phyloP scores from a whole-genome alignment of 2,888 invertebrate species.

The Drosophila buzzatii region DNA sequence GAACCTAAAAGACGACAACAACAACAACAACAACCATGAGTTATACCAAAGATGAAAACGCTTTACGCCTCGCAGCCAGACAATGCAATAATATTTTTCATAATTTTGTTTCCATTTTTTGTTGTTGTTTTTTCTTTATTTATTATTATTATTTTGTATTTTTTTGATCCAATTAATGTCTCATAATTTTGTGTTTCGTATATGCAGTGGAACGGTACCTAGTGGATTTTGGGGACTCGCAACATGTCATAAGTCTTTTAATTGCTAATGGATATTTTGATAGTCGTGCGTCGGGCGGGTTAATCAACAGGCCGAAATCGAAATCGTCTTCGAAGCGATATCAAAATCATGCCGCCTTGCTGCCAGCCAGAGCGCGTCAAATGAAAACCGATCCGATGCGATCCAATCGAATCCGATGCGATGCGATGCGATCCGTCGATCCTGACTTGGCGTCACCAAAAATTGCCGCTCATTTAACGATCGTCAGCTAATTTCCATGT shows the following conservation, averaged over 20 bases:
- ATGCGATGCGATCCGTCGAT: conserved; percentile 51
- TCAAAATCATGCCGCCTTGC: conserved; percentile 58
- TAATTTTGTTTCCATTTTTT: conserved; percentile 72
- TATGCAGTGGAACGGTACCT: conserved; percentile 37
- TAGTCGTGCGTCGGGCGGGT: conserved; percentile 32
- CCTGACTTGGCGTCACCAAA: conserved; percentile 70
- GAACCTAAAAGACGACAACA: conserved; percentile 32
- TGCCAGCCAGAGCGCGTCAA: conserved; percentile 64
- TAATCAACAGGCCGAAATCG: conserved; percentile 54
- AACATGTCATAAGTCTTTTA: conserved; percentile 76
- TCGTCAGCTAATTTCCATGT: conserved; percentile 80
- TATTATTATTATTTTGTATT: conserved; percentile 5
- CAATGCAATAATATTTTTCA: conserved; percentile 82
- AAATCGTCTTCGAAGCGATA: conserved; percentile 33
- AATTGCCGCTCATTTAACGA: conserved; percentile 73
- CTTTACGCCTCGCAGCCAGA: conserved; percentile 62
- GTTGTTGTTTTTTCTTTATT: neutral
- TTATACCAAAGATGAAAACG: conserved; percentile 52
- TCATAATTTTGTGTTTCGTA: conserved; percentile 75
- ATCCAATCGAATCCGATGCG: conserved; percentile 45
- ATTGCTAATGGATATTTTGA: conserved; percentile 78
- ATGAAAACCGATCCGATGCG: conserved; percentile 71
- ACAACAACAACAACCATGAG: conserved; percentile 10
- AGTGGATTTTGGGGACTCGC: conserved; percentile 16
- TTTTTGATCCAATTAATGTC: conserved; percentile 80